These are phyloP conservation scores for Megaceryle maxima DNA, from an alignment of 2,113 vertebrate genomes.

Conservation along the genomic window DNA sequence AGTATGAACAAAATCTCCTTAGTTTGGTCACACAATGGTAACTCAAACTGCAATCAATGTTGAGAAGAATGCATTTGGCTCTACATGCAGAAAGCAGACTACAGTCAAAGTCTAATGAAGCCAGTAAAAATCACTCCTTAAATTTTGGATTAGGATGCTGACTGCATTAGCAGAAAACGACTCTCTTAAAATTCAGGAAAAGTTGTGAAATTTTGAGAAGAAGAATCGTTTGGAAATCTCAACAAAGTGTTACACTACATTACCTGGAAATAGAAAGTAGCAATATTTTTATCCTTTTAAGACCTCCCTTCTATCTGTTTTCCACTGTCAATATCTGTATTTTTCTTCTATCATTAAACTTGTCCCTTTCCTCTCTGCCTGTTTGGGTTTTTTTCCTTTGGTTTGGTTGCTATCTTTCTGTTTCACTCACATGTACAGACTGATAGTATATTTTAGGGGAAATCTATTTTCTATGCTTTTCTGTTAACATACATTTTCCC, in stretches of 20 bases:
- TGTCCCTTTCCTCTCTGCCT: constrained; percentile 77
- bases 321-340: constrained; percentile 81
- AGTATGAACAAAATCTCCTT: neutral
- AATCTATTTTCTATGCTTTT: neutral
- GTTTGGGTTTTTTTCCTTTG: constrained; percentile 50
- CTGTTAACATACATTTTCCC: neutral
- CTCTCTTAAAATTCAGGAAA: neutral
- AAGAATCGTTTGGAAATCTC: neutral
- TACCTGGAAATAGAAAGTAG: constrained; percentile 18
- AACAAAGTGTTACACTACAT: neutral
- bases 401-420: constrained; percentile 20
- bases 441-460: neutral
- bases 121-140: neutral
- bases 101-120: neutral
- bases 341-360: constrained; percentile 90
- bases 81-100: neutral
- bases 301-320: constrained; percentile 65
- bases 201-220: neutral
- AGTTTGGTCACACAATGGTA: neutral
- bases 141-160: neutral
- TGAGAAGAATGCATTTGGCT: neutral
- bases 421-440: neutral
- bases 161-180: neutral
- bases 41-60: neutral
- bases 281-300: constrained; percentile 63